Evolutionary conservation across 2,797 vertebrate genomes (phyloP).

Genomic region (Pampus argenteus): DNA sequence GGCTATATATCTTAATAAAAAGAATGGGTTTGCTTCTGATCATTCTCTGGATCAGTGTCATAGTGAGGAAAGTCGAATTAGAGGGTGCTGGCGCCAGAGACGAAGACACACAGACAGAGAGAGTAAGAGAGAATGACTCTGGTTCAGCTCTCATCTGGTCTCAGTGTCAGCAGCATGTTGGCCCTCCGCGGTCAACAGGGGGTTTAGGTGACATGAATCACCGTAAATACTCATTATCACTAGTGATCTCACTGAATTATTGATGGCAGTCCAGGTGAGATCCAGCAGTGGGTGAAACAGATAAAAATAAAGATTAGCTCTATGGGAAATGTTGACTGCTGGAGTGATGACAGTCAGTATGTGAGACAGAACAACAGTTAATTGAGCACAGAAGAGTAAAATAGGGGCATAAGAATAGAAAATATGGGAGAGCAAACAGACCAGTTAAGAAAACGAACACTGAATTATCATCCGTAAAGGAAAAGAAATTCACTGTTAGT

Average conservation of each 20-base stretch:
- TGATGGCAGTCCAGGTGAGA: conserved; percentile 50
- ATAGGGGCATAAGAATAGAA: conserved; percentile 48
- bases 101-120: conserved; percentile 38
- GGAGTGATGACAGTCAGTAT: conserved; percentile 21
- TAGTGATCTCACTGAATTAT: conserved; percentile 67
- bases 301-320: conserved; percentile 35
- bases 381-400: conserved; percentile 41
- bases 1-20: conserved; percentile 63
- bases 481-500: background rate
- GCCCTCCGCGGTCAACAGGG: conserved; percentile 22
- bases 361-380: conserved; percentile 52
- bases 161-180: conserved; percentile 44
- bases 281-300: conserved; percentile 42
- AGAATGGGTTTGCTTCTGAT: conserved; percentile 56
- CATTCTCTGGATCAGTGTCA: conserved; percentile 74
- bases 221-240: conserved; percentile 50
- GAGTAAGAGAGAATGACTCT: conserved; percentile 42
- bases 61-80: conserved; percentile 49
- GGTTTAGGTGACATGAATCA: conserved; percentile 62
- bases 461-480: too few relatives aligned
- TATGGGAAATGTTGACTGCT: conserved; percentile 27
- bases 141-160: conserved; percentile 50
- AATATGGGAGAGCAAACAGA: conserved; percentile 8
- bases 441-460: background rate
- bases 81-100: conserved; percentile 72